Conservation (phyloP, 2,113 vertebrate genomes). For the Phasianus colchicus region DNA sequence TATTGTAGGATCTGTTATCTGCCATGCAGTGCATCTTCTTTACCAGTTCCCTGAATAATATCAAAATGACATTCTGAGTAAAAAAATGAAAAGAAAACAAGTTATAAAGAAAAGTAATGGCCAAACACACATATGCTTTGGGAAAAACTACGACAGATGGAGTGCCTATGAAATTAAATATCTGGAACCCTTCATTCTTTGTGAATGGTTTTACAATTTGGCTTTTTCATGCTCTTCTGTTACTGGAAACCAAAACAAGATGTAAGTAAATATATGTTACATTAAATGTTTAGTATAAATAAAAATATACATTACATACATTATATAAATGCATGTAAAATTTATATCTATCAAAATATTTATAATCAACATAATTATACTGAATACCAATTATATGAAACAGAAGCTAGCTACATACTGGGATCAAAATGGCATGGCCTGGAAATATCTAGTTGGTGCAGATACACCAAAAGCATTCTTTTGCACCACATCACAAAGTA, state of each 20-base stretch:
- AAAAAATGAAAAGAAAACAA: not conserved
- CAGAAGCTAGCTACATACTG: not conserved
- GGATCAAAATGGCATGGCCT: not conserved
- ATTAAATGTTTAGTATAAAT: not conserved
- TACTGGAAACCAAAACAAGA: not conserved
- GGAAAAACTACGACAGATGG: not conserved
- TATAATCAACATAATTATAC: not conserved
- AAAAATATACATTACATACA: not conserved
- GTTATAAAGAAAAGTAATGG: not conserved
- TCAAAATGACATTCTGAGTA: not conserved
- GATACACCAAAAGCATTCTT: not conserved
- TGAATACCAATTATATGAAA: not conserved
- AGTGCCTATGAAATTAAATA: not conserved
- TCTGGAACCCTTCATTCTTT: not conserved
- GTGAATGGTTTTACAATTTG: not conserved
- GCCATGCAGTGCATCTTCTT: not conserved
- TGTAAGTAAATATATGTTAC: not conserved
- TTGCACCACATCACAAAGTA: not conserved
- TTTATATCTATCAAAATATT: not conserved
- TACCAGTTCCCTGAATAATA: not conserved
- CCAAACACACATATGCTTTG: not conserved
- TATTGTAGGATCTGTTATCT: not conserved
- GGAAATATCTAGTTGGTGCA: not conserved
- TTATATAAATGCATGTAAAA: not conserved
- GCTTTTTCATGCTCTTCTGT: not conserved